Base-by-base conservation (phyloP, 2,888 invertebrate species). In the Eumerus sabulonum region DNA sequence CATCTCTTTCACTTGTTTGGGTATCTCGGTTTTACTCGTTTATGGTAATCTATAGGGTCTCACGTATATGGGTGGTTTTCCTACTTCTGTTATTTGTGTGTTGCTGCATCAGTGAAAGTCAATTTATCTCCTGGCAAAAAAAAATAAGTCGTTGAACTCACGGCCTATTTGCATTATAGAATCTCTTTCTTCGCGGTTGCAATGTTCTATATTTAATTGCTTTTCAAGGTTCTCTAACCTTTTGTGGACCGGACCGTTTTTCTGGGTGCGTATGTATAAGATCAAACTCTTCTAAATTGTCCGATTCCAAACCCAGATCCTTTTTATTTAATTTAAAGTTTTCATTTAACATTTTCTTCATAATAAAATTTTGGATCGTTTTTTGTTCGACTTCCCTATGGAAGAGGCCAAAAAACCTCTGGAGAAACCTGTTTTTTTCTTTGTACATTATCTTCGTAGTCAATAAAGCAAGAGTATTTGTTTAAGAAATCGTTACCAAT, bases 351-450 rank as follows among this genome's bases (percentile, higher is more conserved):
- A 3, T 50, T n/a, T n/a, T n/a, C n/a, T 50, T 1, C 27, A 3
- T 27, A 50, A 13, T 27, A 17, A 50, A 2, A 35, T 50, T 50
- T 35, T 50, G 13, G 35, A 7, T 13, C 50, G 50, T 14, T 27
- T 35, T 35, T 5, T 35, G 35, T 9, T 35, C 9, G 35, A 14
- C 3, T n/a, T 13, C 3, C n/a, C 48, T 9, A 48, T 48, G 19
- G 48, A 48, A 19, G 18, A 19, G 19, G 48, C 48, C 48, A 48
- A n/a, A 48, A 19, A 19, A 48, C 48, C 48, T 19, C 48, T 19
- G 48, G 48, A n/a, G n/a, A 48, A 17, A 48, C 19, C 48, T 48
- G 48, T 48, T n/a, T n/a, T n/a, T n/a, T n/a, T n/a, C n/a, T n/a
- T n/a, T n/a, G n/a, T n/a, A n/a, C n/a, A n/a, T n/a, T n/a, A n/a